A percentile compares a stretch with the other conserved stretches of the same genome.
Evolutionary conservation across 2,888 invertebrate genomes (phyloP).

Genomic region (Pilophorus perplexus): DNA sequence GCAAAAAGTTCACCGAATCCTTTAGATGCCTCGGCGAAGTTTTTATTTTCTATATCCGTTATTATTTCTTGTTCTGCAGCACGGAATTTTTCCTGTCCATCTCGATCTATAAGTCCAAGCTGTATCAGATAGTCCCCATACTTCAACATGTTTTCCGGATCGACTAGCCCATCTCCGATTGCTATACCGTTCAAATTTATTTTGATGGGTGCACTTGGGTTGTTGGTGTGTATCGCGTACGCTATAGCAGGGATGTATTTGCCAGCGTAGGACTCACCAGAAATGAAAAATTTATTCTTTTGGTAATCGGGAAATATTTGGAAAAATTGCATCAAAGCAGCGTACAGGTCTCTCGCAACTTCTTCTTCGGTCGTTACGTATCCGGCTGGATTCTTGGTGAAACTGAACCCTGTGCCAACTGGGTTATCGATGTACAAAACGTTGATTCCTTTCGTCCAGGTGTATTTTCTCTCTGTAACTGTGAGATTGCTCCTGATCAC

Average conservation of each 20-base stretch:
- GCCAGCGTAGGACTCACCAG: too few relatives aligned
- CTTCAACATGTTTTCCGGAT: slow-evolving; percentile 70
- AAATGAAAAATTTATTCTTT: slow-evolving; percentile 74
- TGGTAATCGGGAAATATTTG: slow-evolving; percentile 73
- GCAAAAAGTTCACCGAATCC: slow-evolving; percentile 21
- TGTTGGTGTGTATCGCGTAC: slow-evolving; percentile 66
- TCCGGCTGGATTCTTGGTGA: slow-evolving; percentile 71
- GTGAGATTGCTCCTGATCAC: slow-evolving; percentile 40
- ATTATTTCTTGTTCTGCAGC: slow-evolving; percentile 36
- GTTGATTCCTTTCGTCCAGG: slow-evolving; percentile 77
- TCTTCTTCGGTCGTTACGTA: slow-evolving; percentile 76
- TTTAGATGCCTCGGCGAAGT: slow-evolving; percentile 29
- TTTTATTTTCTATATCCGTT: slow-evolving; percentile 8
- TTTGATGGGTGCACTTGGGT: slow-evolving; percentile 59
- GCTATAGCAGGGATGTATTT: slow-evolving; percentile 74
- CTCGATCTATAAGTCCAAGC: slow-evolving; percentile 56
- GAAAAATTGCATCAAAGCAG: slow-evolving; percentile 77
- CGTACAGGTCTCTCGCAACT: slow-evolving; percentile 76
- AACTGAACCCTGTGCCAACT: slow-evolving; percentile 91
- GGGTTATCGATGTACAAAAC: too few relatives aligned
- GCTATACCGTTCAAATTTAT: slow-evolving; percentile 70
- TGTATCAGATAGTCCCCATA: slow-evolving; percentile 80
- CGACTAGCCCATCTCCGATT: slow-evolving; percentile 78
- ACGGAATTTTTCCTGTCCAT: slow-evolving; percentile 49
- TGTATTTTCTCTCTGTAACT: slow-evolving; percentile 66